phyloP scores from a whole-genome alignment of 2,113 vertebrate genomes.

The Seriola dumerili region DNA sequence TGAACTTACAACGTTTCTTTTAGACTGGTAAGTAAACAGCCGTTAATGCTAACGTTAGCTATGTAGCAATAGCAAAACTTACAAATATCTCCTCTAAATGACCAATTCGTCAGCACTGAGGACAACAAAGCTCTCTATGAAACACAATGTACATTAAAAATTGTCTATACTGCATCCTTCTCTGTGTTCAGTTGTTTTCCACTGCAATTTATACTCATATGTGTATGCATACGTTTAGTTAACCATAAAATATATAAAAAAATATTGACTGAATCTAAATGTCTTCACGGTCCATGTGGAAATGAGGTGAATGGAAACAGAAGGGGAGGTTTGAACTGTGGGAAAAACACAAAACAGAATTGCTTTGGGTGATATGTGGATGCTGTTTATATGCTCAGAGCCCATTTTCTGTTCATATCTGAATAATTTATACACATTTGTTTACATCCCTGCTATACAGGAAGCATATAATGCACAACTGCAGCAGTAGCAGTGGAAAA shows the following conservation, averaged over 20 bases:
- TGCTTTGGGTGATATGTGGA: too few relatives aligned
- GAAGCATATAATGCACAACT: not conserved
- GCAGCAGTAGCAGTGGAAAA: not conserved
- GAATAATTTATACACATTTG: not conserved
- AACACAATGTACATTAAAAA: not conserved
- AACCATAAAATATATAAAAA: too few relatives aligned
- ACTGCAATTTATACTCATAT: too few relatives aligned
- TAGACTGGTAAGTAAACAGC: too few relatives aligned
- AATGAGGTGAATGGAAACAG: not conserved
- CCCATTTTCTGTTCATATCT: not conserved
- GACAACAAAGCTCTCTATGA: not conserved
- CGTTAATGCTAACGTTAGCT: too few relatives aligned
- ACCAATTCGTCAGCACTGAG: not conserved
- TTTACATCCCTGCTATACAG: not conserved
- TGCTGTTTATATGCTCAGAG: not conserved
- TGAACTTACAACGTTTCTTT: too few relatives aligned
- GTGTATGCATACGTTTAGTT: too few relatives aligned
- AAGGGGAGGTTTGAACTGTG: not conserved
- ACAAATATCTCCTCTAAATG: too few relatives aligned
- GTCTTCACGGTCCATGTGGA: not conserved
- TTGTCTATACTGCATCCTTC: not conserved
- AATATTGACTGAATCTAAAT: too few relatives aligned
- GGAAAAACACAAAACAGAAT: too few relatives aligned
- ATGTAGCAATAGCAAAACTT: too few relatives aligned
- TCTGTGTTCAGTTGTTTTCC: not conserved